Percentiles rank a stretch among this genome's conserved stretches.
Conservation (phyloP, 2,113 vertebrate genomes). For the Serinus canaria region DNA sequence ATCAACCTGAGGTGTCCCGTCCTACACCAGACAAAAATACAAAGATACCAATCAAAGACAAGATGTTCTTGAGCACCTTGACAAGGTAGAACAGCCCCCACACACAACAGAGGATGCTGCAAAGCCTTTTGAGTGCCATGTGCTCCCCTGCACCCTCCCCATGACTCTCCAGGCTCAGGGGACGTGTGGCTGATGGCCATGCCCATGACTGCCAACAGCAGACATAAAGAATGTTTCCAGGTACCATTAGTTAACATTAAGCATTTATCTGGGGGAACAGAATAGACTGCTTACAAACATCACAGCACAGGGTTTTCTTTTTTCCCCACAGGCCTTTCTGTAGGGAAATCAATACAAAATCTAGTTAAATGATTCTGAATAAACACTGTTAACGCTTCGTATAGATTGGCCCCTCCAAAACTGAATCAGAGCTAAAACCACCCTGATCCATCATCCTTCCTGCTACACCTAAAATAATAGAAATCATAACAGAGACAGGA, state of each 20-base stretch:
- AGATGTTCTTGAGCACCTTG: background rate
- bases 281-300: background rate
- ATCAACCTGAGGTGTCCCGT: background rate
- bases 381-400: background rate
- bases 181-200: background rate
- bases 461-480: background rate
- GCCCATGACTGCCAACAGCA: background rate
- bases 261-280: background rate
- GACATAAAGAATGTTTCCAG: background rate
- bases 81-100: fast-evolving
- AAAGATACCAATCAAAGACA: background rate
- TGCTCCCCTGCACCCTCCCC: background rate
- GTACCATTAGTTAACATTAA: background rate
- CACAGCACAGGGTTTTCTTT: background rate
- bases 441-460: background rate
- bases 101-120: background rate
- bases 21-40: background rate
- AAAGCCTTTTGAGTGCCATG: background rate
- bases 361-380: background rate
- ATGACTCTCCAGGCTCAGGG: fast-evolving
- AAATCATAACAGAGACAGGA: background rate
- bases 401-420: background rate
- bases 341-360: background rate
- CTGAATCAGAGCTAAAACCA: background rate
- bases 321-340: background rate